Conservation (phyloP, 2,797 vertebrate species). For the Pterois miles region DNA sequence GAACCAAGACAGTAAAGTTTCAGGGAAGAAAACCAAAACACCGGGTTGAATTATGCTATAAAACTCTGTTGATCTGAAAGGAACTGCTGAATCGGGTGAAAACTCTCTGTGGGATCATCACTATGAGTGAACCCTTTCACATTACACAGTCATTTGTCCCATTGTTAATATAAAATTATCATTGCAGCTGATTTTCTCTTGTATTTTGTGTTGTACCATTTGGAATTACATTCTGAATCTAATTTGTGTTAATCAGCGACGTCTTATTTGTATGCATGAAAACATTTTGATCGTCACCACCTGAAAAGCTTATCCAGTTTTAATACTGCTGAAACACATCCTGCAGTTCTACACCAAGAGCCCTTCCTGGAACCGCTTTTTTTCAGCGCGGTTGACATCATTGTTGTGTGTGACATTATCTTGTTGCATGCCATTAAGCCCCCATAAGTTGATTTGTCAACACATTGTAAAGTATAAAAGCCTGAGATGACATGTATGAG, state of each 20-base stretch:
- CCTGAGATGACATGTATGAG: slow-evolving; percentile 57
- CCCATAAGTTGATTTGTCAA: slow-evolving; percentile 74
- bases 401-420: slow-evolving; percentile 60
- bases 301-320: background rate
- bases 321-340: background rate
- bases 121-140: background rate
- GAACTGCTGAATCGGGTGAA: background rate
- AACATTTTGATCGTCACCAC: background rate
- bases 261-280: background rate
- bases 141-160: background rate
- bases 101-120: background rate
- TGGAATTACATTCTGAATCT: background rate
- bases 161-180: background rate
- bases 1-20: background rate
- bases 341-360: background rate
- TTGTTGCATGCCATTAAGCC: slow-evolving; percentile 65
- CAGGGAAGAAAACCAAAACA: background rate
- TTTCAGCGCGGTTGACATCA: slow-evolving; percentile 38
- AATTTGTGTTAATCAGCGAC: background rate
- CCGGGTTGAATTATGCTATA: background rate
- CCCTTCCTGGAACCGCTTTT: slow-evolving; percentile 25
- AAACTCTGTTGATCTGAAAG: background rate
- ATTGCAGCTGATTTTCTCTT: background rate
- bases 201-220: background rate
- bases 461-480: slow-evolving; percentile 74